These are phyloP conservation scores for Pelvicachromis taeniatus DNA, from an alignment of 2,113 vertebrate species.

Conservation along the genomic window DNA sequence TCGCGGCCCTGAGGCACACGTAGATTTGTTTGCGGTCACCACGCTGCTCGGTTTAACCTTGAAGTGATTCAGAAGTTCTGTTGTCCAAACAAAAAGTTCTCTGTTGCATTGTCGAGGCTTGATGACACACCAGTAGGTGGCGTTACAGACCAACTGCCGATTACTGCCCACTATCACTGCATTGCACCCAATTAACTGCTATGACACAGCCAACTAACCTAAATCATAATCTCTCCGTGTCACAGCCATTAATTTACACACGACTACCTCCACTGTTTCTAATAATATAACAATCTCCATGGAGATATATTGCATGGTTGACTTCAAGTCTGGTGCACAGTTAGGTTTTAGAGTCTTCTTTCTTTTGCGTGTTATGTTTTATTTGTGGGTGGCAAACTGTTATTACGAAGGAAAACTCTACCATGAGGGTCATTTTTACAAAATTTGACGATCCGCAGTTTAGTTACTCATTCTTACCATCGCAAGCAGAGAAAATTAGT, in stretches of 20 bases:
- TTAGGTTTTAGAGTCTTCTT: background rate
- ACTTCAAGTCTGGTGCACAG: background rate
- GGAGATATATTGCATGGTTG: background rate
- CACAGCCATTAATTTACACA: slow-evolving; percentile 8
- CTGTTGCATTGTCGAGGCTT: background rate
- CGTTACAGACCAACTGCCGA: slow-evolving; percentile 30
- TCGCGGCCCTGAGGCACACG: background rate
- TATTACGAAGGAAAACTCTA: background rate
- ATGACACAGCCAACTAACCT: slow-evolving; percentile 56
- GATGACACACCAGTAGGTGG: slow-evolving; percentile 59
- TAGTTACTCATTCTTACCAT: background rate
- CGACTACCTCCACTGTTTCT: background rate
- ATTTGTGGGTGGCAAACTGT: background rate
- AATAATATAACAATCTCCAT: background rate
- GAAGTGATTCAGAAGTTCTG: background rate
- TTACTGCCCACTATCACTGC: slow-evolving; percentile 26
- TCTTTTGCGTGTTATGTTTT: background rate
- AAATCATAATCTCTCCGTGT: slow-evolving; percentile 36
- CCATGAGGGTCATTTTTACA: background rate
- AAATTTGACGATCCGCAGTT: background rate
- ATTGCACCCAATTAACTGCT: slow-evolving; percentile 56
- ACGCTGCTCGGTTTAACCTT: background rate
- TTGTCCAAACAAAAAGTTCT: background rate
- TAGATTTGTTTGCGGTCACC: background rate
- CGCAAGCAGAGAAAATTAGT: background rate